Evolutionary conservation across 2,888 invertebrate genomes (phyloP), one percentile per base, ranked within the genome.

Genomic region (Pristionchus arcanus): DNA sequence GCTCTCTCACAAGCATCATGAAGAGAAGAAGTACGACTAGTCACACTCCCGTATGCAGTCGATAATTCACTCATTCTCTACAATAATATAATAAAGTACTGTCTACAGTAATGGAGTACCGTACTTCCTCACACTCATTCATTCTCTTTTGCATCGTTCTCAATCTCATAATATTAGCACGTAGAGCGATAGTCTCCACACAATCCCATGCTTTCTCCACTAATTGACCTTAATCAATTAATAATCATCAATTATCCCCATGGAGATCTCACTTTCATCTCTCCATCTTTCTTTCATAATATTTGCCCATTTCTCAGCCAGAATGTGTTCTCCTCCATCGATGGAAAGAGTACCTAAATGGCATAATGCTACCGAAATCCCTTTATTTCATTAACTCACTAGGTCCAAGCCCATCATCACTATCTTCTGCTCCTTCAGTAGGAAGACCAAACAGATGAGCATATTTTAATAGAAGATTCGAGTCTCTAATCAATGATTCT

Each of bases 1-100:
- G 87, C 87, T 63, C 93, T 92, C 90, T 94, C 94, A 90, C 94
- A 94, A 1, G 95, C 94, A 90, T 94, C 94, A 90, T 94, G 94
- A 59, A 94, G 91, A 11, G 94, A 93, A 5, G 92, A 94, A 16
- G 94, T 94, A 37, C 94, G 90, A n/a, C 92, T 93, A 21, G 94
- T 93, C 9, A 94, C 94, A 53, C 93, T 91, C 53, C 92, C 88
- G 88, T 94, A 94, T 31, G 93, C 92, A 25, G 90, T 90, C 28
- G 90, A 90, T 19, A 94, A 90, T 42, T 94, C 93, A 25, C 87
- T 89, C 91, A 94, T 92, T 34, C 90, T 94, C 94, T 94, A 89
- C n/a, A 92, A 71, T 15, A 4, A 74, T 68, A 37, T 19, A 59
- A 25, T 85, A 16, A 2, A 34, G 15, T 34, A 63, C 28, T 28